A percentile compares a stretch with the other conserved stretches of the same genome.
phyloP scores from a whole-genome alignment of 2,888 invertebrate species.

The Tetrapedia diversipes region DNA sequence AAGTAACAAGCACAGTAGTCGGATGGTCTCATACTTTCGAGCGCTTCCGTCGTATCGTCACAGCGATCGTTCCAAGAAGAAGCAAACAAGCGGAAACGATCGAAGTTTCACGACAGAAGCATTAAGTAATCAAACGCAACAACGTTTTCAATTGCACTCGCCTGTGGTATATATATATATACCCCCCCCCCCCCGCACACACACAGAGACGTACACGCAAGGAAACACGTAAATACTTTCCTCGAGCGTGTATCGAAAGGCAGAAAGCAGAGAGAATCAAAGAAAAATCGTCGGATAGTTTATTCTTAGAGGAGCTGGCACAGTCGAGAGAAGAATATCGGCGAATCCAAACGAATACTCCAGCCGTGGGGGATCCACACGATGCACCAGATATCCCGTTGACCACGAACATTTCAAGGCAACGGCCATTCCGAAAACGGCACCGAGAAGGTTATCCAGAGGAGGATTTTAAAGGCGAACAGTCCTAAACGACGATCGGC shows the following conservation, averaged over 20 bases:
- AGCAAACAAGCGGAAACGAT: conserved; percentile 10
- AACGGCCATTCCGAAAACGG: conserved; percentile 48
- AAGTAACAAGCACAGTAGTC: too few relatives aligned
- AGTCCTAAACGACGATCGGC: conserved; percentile 50
- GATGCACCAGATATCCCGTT: conserved; percentile 55
- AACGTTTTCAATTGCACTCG: conserved; percentile 6
- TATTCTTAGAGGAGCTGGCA: conserved; percentile 34
- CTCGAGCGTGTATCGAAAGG: conserved; percentile 1
- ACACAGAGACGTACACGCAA: background rate
- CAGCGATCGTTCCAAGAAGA: background rate
- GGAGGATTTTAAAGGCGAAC: conserved; percentile 57
- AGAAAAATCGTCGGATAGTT: conserved; percentile 28
- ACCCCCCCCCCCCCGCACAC: too few relatives aligned
- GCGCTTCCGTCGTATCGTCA: background rate
- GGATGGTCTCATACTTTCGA: background rate
- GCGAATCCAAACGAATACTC: conserved; percentile 28
- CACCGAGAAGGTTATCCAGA: conserved; percentile 48
- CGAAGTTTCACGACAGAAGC: conserved; percentile 19
- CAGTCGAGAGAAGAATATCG: conserved; percentile 31
- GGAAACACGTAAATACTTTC: background rate
- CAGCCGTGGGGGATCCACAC: conserved; percentile 44
- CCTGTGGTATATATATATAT: too few relatives aligned
- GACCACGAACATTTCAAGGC: conserved; percentile 52
- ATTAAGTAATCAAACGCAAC: conserved; percentile 30
- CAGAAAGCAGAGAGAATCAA: conserved; percentile 7